A percentile compares a stretch with the other conserved stretches of the same genome.
phyloP scores from a whole-genome alignment of 2,113 vertebrate species.

The Balaeniceps rex region DNA sequence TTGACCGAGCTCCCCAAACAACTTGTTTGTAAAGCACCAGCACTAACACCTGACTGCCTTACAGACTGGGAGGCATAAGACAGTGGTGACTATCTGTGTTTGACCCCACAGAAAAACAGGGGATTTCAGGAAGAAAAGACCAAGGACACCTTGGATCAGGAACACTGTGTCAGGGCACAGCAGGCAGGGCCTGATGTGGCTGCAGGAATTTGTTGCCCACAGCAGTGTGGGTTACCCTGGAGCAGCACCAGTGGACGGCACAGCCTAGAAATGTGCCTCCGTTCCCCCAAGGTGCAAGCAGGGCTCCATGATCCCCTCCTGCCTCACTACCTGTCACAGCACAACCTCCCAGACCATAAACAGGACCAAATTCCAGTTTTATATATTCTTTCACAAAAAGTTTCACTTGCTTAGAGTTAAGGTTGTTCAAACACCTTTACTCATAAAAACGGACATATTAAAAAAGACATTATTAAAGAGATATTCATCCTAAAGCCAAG shows the following conservation, averaged over 20 bases:
- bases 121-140: neutral
- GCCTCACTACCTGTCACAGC: neutral
- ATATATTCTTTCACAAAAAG: neutral
- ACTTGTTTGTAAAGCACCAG: neutral
- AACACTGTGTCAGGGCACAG: neutral
- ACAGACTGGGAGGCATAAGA: neutral
- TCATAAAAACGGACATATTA: neutral
- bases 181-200: neutral
- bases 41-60: neutral
- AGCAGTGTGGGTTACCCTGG: neutral
- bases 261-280: neutral
- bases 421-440: neutral
- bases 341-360: neutral
- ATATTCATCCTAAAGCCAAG: neutral
- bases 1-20: neutral
- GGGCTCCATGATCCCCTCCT: neutral
- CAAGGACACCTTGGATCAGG: neutral
- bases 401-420: neutral
- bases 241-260: neutral
- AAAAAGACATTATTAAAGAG: conserved; percentile 1
- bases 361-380: neutral
- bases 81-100: fast-evolving
- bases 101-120: neutral
- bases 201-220: neutral
- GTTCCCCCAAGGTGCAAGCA: neutral